phyloP scores from a whole-genome alignment of 2,888 invertebrate genomes.

The Xylota segnis region DNA sequence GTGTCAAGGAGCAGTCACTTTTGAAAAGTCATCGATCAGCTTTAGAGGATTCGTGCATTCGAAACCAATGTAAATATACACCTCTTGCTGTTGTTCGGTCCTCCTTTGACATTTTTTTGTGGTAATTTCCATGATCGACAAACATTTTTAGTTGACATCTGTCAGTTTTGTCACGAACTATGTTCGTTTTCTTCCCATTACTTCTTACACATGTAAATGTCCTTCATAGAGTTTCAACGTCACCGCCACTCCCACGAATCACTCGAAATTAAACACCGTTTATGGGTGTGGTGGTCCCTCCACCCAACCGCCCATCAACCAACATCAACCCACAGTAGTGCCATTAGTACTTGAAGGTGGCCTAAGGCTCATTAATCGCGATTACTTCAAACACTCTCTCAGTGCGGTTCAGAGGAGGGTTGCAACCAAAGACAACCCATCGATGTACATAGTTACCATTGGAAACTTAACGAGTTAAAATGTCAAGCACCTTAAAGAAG shows the following conservation, averaged over 20 bases:
- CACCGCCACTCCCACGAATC: neutral
- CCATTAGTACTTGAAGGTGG: conserved; percentile 49
- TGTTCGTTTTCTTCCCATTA: neutral
- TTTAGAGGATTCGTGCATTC: too few relatives aligned
- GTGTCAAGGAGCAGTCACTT: too few relatives aligned
- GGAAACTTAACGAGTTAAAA: conserved; percentile 65
- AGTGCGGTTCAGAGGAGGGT: conserved; percentile 28
- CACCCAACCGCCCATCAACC: too few relatives aligned
- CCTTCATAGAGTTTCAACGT: neutral
- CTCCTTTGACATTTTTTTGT: neutral
- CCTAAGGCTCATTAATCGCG: conserved; percentile 69
- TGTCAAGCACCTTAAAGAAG: conserved; percentile 75
- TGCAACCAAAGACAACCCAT: conserved; percentile 25
- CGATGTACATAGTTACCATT: conserved; percentile 29
- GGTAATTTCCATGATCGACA: neutral
- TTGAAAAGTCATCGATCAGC: too few relatives aligned
- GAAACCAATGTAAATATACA: too few relatives aligned
- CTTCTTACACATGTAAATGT: neutral
- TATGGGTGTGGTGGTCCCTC: neutral
- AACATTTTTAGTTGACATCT: neutral
- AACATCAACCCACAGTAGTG: conserved; percentile 49
- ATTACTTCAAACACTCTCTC: conserved; percentile 45
- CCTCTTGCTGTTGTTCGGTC: too few relatives aligned
- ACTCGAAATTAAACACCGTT: conserved; percentile 33
- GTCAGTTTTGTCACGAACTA: neutral